A percentile compares a stretch with the other conserved stretches of the same genome.
phyloP scores from a whole-genome alignment of 2,888 invertebrate genomes.

The Epinotia nisella region DNA sequence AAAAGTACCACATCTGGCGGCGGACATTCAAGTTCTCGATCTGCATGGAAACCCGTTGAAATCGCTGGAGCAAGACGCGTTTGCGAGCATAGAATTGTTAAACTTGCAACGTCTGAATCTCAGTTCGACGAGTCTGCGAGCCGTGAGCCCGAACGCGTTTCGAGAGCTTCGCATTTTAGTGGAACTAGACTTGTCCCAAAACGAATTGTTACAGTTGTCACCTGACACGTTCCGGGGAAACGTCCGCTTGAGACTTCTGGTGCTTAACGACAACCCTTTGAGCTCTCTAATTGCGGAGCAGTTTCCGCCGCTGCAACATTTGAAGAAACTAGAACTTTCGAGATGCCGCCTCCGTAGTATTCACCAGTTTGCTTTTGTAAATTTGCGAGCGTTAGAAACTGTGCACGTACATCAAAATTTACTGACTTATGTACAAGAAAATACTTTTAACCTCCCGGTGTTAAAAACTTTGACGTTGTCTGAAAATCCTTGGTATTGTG shows the following conservation, averaged over 20 bases:
- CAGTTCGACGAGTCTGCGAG: slow-evolving; percentile 88
- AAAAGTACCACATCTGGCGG: slow-evolving; percentile 86
- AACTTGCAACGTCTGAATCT: slow-evolving; percentile 94
- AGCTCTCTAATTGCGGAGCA: slow-evolving; percentile 88
- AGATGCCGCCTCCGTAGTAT: slow-evolving; percentile 90
- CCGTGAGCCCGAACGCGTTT: slow-evolving; percentile 92
- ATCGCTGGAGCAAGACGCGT: slow-evolving; percentile 89
- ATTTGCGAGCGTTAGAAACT: slow-evolving; percentile 91
- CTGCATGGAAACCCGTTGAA: slow-evolving; percentile 91
- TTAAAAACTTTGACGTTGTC: slow-evolving; percentile 92
- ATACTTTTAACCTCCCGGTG: slow-evolving; percentile 76
- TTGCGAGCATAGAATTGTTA: slow-evolving; percentile 90
- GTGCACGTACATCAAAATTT: slow-evolving; percentile 92
- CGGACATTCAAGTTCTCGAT: slow-evolving; percentile 88
- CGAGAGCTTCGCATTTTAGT: slow-evolving; percentile 92
- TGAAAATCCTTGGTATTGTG: slow-evolving; percentile 95
- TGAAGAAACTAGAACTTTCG: slow-evolving; percentile 92
- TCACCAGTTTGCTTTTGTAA: slow-evolving; percentile 90
- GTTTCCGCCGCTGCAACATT: slow-evolving; percentile 91
- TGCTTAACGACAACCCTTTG: slow-evolving; percentile 93
- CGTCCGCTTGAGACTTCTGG: slow-evolving; percentile 90
- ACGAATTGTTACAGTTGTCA: slow-evolving; percentile 89
- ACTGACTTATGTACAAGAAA: slow-evolving; percentile 86
- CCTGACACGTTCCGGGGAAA: slow-evolving; percentile 93
- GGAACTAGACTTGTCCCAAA: slow-evolving; percentile 94